Percentiles rank a stretch among this genome's conserved stretches.
Evolutionary conservation across 2,113 vertebrate genomes (phyloP).

Genomic region (Gnathonemus echidnorhynchus): DNA sequence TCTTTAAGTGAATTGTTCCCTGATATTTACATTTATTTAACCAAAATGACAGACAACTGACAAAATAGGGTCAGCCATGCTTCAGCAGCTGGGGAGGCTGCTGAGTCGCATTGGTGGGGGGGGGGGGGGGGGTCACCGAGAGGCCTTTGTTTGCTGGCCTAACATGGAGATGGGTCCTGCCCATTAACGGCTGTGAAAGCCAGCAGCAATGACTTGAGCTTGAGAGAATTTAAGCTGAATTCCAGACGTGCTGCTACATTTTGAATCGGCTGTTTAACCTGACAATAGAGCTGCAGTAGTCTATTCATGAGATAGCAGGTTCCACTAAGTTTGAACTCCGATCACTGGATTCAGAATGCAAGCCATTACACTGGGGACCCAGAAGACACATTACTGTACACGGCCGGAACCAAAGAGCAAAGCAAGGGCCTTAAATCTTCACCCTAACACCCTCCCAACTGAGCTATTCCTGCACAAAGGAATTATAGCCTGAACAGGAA

Average conservation of each 20-base stretch:
- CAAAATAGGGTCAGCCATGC: neutral
- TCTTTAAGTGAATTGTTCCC: neutral
- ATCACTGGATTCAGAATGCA: neutral
- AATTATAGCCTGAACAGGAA: neutral
- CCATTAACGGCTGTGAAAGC: neutral
- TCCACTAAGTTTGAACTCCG: neutral
- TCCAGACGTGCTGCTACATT: neutral
- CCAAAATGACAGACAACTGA: neutral
- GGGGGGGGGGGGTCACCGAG: no score
- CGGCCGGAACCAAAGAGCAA: neutral
- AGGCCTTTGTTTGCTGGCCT: neutral
- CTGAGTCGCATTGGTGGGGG: no score
- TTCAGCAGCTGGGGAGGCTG: no score
- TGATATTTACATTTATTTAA: neutral
- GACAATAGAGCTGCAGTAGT: neutral
- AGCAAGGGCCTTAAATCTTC: neutral
- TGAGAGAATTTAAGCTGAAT: neutral
- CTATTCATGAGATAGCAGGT: neutral
- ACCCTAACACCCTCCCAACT: neutral
- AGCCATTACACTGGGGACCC: neutral
- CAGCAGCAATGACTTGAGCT: neutral
- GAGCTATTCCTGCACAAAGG: neutral
- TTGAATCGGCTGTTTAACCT: neutral
- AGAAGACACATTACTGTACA: neutral
- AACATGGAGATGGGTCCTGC: neutral